Base-by-base conservation (phyloP, 2,797 vertebrate genomes). In the Argya squamiceps region DNA sequence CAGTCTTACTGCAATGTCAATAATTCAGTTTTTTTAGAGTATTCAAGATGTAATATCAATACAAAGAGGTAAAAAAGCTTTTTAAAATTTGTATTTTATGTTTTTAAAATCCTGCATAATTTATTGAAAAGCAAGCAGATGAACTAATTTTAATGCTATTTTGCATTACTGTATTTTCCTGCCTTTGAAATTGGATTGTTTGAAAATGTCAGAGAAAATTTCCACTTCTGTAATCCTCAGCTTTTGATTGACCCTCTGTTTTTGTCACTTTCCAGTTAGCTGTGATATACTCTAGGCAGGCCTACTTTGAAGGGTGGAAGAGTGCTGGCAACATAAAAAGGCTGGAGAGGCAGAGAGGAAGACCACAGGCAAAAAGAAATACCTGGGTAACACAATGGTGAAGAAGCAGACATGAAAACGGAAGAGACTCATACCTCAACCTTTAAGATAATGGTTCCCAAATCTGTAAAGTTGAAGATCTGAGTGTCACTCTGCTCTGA, bases 261-360 rank as follows among this genome's bases (percentile, higher is more conserved):
- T 76, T 69, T 59, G 59, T 34, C 15, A 27, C 12, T 32, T 63
- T 70, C 22, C 30, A 14, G 9, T 70, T 59, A 68, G 30, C 29
- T 71, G 12, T 81, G 30, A 37, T 52, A 22, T 15, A 12, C 12
- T 29, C 24, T 36, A 55, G 32, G 18, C 32, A 50, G 26, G 12
- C 0, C 2, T 46, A 0, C 24, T 67, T 67, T 34, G 41, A 53
- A 44, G 5, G 2, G 9, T 7, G 14, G 15, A 47, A 79, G 41
- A 64, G 20, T n/a, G 39, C 62, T 67, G 58, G 23, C 23, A 15
- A 1, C 14, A 9, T 14, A 26, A 64, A 64, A 78, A 64, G 39
- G 13, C 27, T 64, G 39, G 32, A 37, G 37, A 53, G 46, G 12
- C 24, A 47, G 20, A 9, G 12, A 32, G 6, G 8, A 58, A 73